Conservation (phyloP, 2,888 invertebrate genomes). For the Portevinia maculata region DNA sequence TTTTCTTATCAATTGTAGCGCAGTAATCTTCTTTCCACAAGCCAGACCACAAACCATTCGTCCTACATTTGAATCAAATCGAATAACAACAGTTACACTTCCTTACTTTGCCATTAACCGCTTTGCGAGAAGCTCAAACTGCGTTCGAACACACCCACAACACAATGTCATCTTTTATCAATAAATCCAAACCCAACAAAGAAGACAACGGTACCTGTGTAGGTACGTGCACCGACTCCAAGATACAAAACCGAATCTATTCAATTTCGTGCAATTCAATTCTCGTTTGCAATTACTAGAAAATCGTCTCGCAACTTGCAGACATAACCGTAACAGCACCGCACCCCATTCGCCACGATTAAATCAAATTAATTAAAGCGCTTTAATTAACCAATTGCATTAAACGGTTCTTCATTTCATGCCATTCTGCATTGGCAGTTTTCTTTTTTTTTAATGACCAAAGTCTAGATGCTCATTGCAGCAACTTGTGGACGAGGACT, state of each 20-base stretch:
- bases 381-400: conserved; percentile 73
- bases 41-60: conserved; percentile 12
- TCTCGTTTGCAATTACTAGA: conserved; percentile 32
- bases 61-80: conserved; percentile 23
- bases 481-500: conserved; percentile 44
- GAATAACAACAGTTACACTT: conserved; percentile 25
- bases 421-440: conserved; percentile 9
- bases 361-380: conserved; percentile 73
- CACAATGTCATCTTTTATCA: conserved; percentile 73
- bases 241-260: conserved; percentile 50
- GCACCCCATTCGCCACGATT: conserved; percentile 68
- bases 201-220: conserved; percentile 62
- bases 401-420: conserved; percentile 59
- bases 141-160: conserved; percentile 65
- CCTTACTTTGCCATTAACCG: conserved; percentile 43
- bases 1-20: conserved; percentile 5
- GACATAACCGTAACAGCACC: conserved; percentile 65
- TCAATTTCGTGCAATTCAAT: conserved; percentile 68
- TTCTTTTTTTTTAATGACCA: conserved; percentile 54
- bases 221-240: background rate
- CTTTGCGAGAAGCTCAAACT: conserved; percentile 36
- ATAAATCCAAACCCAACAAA: conserved; percentile 53
- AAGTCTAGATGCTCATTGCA: conserved; percentile 28
- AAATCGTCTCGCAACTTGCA: conserved; percentile 8
- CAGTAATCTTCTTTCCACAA: conserved; percentile 10